Conservation (phyloP, 2,797 vertebrate genomes). For the Notolepis coatsorum region DNA sequence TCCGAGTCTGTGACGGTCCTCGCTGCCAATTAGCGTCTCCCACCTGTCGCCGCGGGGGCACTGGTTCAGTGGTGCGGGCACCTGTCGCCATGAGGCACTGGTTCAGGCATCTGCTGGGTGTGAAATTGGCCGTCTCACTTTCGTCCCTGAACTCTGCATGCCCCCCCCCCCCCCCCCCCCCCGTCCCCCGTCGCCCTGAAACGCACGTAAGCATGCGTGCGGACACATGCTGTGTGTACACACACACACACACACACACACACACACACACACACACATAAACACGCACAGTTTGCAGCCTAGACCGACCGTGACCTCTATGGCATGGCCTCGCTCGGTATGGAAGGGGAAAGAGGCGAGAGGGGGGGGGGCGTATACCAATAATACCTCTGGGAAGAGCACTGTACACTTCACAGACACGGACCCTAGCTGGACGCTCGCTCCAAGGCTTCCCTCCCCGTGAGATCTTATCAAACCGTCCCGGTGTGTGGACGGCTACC, state of each 20-base stretch:
- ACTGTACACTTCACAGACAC: neutral
- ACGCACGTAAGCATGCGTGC: neutral
- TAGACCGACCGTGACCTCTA: slow-evolving; percentile 61
- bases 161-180: neutral
- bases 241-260: neutral
- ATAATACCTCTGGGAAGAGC: slow-evolving; percentile 29
- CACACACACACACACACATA: neutral
- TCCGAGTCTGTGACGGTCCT: slow-evolving; percentile 28
- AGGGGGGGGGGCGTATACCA: slow-evolving; percentile 24
- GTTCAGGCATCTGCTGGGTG: slow-evolving; percentile 72
- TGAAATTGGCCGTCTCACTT: slow-evolving; percentile 75
- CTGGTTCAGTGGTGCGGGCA: too few relatives aligned
- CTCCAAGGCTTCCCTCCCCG: slow-evolving; percentile 31
- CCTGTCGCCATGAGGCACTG: slow-evolving; percentile 70
- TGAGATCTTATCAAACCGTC: slow-evolving; percentile 35
- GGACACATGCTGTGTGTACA: slow-evolving; percentile 5
- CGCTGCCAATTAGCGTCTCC: slow-evolving; percentile 72
- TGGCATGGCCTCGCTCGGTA: slow-evolving; percentile 55
- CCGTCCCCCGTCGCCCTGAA: neutral
- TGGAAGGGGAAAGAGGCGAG: neutral
- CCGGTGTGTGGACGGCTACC: slow-evolving; percentile 27
- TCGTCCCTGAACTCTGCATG: slow-evolving; percentile 67
- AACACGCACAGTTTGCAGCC: slow-evolving; percentile 15
- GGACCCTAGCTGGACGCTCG: neutral
- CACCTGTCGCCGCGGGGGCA: slow-evolving; percentile 74